Percentiles rank a stretch among this genome's conserved stretches.
These are phyloP conservation scores for Nomada ruficornis DNA, from an alignment of 2,888 invertebrate species.

Conservation along the genomic window DNA sequence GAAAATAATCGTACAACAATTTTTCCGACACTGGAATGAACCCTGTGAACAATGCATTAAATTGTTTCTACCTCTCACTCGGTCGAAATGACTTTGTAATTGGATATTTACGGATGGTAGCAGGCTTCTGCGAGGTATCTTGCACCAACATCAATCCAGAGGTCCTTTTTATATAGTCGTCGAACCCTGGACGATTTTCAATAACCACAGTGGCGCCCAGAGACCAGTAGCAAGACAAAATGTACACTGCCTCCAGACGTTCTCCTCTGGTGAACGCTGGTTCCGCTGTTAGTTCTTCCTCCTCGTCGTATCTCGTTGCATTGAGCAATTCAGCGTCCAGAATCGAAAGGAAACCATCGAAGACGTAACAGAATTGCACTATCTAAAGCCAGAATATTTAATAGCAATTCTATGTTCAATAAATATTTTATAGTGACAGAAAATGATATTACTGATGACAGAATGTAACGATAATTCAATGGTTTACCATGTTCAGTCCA, in stretches of 20 bases:
- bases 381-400: slow-evolving; percentile 85
- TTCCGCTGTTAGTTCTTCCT: slow-evolving; percentile 65
- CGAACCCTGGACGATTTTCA: slow-evolving; percentile 90
- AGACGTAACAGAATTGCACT: slow-evolving; percentile 92
- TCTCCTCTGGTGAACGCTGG: slow-evolving; percentile 77
- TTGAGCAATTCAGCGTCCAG: slow-evolving; percentile 44
- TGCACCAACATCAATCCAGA: slow-evolving; percentile 89
- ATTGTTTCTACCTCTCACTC: neutral
- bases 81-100: neutral
- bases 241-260: slow-evolving; percentile 79
- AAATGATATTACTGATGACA: neutral
- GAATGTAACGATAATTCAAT: slow-evolving; percentile 12
- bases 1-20: slow-evolving; percentile 93
- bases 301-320: slow-evolving; percentile 6
- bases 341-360: slow-evolving; percentile 89
- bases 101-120: slow-evolving; percentile 85
- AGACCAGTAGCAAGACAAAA: slow-evolving; percentile 92
- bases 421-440: neutral
- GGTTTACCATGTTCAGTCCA: slow-evolving; percentile 91
- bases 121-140: slow-evolving; percentile 88
- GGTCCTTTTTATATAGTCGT: slow-evolving; percentile 91
- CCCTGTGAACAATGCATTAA: slow-evolving; percentile 21
- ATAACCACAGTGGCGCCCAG: slow-evolving; percentile 92
- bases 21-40: slow-evolving; percentile 87
- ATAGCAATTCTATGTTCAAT: neutral